Evolutionary conservation across 2,113 vertebrate species (phyloP), one percentile per base, ranked within the genome.

Genomic region (Theristicus caerulescens): DNA sequence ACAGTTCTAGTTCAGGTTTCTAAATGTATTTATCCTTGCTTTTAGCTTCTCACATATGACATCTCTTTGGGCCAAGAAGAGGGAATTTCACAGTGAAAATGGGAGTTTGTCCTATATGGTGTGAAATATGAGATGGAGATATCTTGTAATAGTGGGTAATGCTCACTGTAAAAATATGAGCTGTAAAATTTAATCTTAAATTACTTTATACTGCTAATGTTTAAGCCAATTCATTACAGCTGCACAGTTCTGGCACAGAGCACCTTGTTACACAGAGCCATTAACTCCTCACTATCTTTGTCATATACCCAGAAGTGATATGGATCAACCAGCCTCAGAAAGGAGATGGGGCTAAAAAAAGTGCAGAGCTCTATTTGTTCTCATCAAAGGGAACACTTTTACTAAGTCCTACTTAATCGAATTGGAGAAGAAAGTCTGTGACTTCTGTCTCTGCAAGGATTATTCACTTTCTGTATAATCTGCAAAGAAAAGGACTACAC

Each of bases 141-240:
- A 93, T 80, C 86, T 88, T 91, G 44, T 86, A 95, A 95, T 46
- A 71, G 62, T 51, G 58, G 69, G 20, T 82, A 93, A 94, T 62
- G 55, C 51, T 90, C 95, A 44, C 82, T 66, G 76, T 93, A 92
- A 96, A 94, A 95, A 95, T 94, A 91, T 77, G 82, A 90, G 61
- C 88, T 95, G 57, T 88, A 94, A 91, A 94, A 96, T 93, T 90
- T 86, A 92, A 83, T 95, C 92, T 92, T 91, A 88, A 96, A 95
- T 96, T 94, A 94, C 61, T 94, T 90, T 93, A 94, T 62, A 76
- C 76, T 92, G 91, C 82, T 96, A 94, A 93, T 89, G 79, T 89
- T 95, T 90, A 94, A 96, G 70, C 81, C 87, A 82, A 94, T 95
- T 92, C 93, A 95, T 97, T 89, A 91, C 49, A 86, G 73, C 90